Evolutionary conservation across 2,797 vertebrate species (phyloP), one percentile per base, ranked within the genome.

Genomic region (Echeneis naucrates): DNA sequence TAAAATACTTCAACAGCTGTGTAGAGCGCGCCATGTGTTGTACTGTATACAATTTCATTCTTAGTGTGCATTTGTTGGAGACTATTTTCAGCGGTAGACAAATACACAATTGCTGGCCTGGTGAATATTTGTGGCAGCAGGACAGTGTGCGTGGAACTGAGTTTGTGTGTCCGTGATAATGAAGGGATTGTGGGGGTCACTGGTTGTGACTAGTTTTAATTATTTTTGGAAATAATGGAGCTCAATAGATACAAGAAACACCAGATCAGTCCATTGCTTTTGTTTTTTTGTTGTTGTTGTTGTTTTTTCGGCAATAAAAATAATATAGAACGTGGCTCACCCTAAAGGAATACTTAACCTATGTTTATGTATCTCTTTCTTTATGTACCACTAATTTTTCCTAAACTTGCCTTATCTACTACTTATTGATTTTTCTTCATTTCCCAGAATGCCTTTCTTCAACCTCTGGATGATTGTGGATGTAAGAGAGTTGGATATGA

Each of bases 41-140:
- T 1, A 30, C 40, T n/a, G 6, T 19, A 4, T 47, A 47, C 5
- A 47, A 21, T 47, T 47, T 5, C 21, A 23, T 23, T 47, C 45
- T 47, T 23, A n/a, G 3, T 2, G 6, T 52, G 26, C 27, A 11
- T 32, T 50, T 33, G 13, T 33, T 16, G 2, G 42, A 38, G 30
- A 56, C 53, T 67, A 67, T 40, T 58, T 68, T 50, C 65, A 37
- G 45, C 2, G 2, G 64, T 6, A 30, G 44, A 68, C 50, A 13
- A 30, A 48, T 30, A 27, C 50, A 52, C 8, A 9, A 52, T 53
- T 32, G 17, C 4, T 32, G 51, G 2, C 17, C 17, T 14, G 4
- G 8, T 21, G 47, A 27, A 16, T 47, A 23, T 48, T 35, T 48
- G 11, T 1, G 23, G 21, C 51, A 54, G 51, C 63, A 24, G 37